Evolutionary conservation across 2,797 vertebrate genomes (phyloP), one percentile per base, ranked within the genome.

Genomic region (Parotocinclus haroldoi): DNA sequence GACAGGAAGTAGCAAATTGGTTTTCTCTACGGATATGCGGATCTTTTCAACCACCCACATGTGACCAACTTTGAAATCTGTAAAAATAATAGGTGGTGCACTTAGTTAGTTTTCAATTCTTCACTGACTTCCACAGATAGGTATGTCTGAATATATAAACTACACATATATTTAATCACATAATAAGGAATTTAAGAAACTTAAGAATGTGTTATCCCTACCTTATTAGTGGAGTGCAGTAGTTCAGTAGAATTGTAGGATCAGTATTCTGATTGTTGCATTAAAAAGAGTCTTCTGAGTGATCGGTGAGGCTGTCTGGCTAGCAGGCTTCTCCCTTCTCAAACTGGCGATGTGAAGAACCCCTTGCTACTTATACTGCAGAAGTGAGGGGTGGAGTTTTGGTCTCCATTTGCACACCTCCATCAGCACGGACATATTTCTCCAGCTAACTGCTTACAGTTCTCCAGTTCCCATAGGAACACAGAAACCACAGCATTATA

Each of bases 1-100:
- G 39, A 87, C 78, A 13, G 87, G 81, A 62, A 87, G 59, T 0
- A 87, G 81, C 62, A 89, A 67, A 74, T 78, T 86, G n/a, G 85
- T 86, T 80, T 84, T 85, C 73, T 90, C 91, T 65, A 88, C 86
- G 57, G 89, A 89, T 79, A 83, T 78, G 7, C 88, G 81, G 71
- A 92, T 84, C 81, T 87, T 90, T 65, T 90, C 88, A 75, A 90
- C 81, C 76, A 90, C 81, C 88, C 89, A 90, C 90, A 91, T 91
- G 77, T 73, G 71, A 82, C 61, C 50, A 4, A 13, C 49, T 12
- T 58, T 10, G 9, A 68, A 72, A 51, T 69, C 74, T 88, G 63
- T 39, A 71, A 73, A 84, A 79, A 36, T 1, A 49, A 45, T 57
- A 65, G 9, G 13, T 36, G 42, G 45, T 13, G 12, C 0, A 71